Percentiles rank a stretch among this genome's conserved stretches.
phyloP scores from a whole-genome alignment of 2,113 vertebrate genomes.

The Trogon melanurus region DNA sequence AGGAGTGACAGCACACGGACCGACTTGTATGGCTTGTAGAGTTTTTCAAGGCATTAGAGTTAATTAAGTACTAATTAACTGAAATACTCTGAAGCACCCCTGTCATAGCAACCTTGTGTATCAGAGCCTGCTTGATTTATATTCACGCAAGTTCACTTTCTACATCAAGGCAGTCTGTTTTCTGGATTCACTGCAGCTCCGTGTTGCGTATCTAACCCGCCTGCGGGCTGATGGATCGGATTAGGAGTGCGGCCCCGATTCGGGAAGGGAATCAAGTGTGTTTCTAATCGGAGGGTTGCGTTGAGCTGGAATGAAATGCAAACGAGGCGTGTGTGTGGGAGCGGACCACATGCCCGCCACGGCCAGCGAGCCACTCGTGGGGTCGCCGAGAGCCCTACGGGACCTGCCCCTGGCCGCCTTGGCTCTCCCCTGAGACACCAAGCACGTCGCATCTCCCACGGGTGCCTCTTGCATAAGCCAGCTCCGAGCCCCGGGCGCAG shows the following conservation, averaged over 20 bases:
- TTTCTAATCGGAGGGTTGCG: background rate
- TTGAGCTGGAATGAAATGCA: background rate
- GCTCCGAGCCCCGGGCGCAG: fast-evolving
- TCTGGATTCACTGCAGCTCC: background rate
- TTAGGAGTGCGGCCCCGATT: fast-evolving
- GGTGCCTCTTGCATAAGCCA: background rate
- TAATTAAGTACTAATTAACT: slow-evolving; percentile 39
- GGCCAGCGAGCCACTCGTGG: background rate
- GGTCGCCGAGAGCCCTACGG: background rate
- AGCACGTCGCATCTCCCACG: fast-evolving
- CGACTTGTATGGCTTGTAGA: background rate
- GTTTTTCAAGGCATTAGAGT: background rate
- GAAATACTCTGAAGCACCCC: background rate
- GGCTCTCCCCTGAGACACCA: background rate
- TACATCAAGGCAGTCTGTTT: background rate
- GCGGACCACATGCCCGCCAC: fast-evolving
- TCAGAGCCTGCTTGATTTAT: background rate
- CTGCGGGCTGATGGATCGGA: background rate
- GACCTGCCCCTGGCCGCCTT: background rate
- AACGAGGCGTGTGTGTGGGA: background rate
- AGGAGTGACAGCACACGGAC: background rate
- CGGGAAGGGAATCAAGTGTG: background rate
- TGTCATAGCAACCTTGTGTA: background rate
- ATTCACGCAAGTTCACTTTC: background rate
- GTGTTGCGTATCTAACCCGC: background rate